Conservation (phyloP, 1,140 invertebrate species). For the Drosophila kurseongensis region DNA sequence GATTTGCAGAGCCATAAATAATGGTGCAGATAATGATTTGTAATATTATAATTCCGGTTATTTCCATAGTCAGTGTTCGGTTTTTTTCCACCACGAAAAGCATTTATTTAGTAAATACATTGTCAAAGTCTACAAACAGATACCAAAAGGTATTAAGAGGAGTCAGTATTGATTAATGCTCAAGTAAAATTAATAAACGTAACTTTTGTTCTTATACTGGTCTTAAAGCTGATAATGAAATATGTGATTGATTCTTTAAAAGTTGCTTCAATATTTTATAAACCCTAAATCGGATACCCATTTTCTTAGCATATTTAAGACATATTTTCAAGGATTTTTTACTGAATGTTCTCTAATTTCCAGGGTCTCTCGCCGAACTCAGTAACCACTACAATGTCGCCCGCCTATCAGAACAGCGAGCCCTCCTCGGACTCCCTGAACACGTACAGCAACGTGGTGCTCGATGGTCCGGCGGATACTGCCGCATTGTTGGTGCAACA, state of each 20-base stretch:
- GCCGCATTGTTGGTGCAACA: slow-evolving; percentile 70
- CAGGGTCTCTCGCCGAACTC: slow-evolving; percentile 87
- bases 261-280: too few relatives aligned
- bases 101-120: neutral
- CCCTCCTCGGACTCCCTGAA: slow-evolving; percentile 86
- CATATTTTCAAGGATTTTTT: too few relatives aligned
- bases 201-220: too few relatives aligned
- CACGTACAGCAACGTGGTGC: slow-evolving; percentile 82
- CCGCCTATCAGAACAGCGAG: slow-evolving; percentile 88
- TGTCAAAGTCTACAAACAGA: neutral
- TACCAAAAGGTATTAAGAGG: neutral
- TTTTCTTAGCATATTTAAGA: too few relatives aligned
- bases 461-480: slow-evolving; percentile 62
- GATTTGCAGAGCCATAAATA: neutral
- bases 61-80: neutral
- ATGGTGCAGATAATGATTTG: neutral
- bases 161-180: neutral
- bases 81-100: neutral
- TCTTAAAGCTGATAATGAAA: too few relatives aligned
- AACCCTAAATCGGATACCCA: too few relatives aligned
- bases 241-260: too few relatives aligned
- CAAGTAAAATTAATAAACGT: neutral
- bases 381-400: slow-evolving; percentile 87
- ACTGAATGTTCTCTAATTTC: neutral
- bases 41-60: neutral